phyloP scores from a whole-genome alignment of 1,140 invertebrate genomes.

The Chrysopa pallens region DNA sequence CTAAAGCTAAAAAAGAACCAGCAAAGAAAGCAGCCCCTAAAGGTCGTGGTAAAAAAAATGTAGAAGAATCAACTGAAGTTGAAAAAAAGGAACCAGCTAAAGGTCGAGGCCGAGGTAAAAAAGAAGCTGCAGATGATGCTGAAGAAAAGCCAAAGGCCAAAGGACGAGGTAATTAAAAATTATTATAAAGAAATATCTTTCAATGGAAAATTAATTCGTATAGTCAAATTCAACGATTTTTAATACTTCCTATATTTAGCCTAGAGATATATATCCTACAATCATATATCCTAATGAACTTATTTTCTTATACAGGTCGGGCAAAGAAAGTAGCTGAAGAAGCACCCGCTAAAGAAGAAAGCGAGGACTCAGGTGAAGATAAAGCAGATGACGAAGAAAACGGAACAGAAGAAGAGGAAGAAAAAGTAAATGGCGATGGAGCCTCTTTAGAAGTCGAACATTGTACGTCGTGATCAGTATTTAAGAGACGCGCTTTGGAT shows the following conservation, averaged over 20 bases:
- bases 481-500: not conserved
- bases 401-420: not conserved
- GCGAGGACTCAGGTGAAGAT: not conserved
- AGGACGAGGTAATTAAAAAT: not conserved
- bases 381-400: not conserved
- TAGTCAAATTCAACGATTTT: not conserved
- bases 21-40: not conserved
- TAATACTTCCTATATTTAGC: not conserved
- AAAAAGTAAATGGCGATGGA: not conserved
- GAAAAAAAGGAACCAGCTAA: not conserved
- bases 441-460: not conserved
- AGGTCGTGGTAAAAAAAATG: not conserved
- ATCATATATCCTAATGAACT: not conserved
- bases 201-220: not conserved
- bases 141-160: not conserved
- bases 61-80: not conserved
- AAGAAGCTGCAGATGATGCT: not conserved
- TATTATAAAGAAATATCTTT: not conserved
- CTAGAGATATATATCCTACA: not conserved
- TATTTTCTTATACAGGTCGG: too few relatives aligned
- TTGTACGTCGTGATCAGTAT: slow-evolving; percentile 1
- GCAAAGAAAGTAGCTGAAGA: not conserved
- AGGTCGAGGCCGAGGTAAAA: not conserved
- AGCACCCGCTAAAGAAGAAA: not conserved
- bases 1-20: not conserved